Evolutionary conservation across 2,113 vertebrate genomes (phyloP).

Genomic region (Zapus hudsonius): DNA sequence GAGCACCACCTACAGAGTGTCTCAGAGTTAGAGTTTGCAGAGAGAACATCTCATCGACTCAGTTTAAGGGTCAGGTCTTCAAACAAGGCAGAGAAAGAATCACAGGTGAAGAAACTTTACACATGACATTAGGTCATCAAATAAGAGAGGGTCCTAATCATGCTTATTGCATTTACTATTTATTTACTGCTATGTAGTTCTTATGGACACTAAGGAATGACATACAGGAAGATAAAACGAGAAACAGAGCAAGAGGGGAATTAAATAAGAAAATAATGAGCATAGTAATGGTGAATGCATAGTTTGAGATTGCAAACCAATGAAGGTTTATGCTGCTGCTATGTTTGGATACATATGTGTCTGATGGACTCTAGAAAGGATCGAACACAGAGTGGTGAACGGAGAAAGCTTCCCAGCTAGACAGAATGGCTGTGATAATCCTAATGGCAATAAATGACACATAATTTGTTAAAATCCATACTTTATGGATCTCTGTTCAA

Average conservation of each 20-base stretch:
- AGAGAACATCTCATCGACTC: neutral
- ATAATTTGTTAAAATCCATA: neutral
- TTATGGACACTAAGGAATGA: neutral
- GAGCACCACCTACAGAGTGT: neutral
- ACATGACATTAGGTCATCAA: neutral
- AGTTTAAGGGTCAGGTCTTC: neutral
- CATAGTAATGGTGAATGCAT: neutral
- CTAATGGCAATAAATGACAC: slow-evolving; percentile 11
- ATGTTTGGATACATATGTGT: too few species aligned
- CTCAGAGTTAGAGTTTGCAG: neutral
- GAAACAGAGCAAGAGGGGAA: neutral
- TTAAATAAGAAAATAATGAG: neutral
- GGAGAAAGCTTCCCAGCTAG: neutral
- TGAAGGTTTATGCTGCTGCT: neutral
- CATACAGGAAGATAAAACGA: neutral
- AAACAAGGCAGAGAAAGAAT: neutral
- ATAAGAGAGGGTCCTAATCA: neutral
- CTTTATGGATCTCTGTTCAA: neutral
- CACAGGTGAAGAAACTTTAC: neutral
- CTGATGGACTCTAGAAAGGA: neutral
- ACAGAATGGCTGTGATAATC: neutral
- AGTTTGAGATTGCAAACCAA: neutral
- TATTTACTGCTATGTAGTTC: neutral
- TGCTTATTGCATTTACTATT: neutral
- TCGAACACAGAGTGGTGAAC: neutral